Conservation (phyloP, 2,113 vertebrate genomes). For the Saguinus imperator region DNA sequence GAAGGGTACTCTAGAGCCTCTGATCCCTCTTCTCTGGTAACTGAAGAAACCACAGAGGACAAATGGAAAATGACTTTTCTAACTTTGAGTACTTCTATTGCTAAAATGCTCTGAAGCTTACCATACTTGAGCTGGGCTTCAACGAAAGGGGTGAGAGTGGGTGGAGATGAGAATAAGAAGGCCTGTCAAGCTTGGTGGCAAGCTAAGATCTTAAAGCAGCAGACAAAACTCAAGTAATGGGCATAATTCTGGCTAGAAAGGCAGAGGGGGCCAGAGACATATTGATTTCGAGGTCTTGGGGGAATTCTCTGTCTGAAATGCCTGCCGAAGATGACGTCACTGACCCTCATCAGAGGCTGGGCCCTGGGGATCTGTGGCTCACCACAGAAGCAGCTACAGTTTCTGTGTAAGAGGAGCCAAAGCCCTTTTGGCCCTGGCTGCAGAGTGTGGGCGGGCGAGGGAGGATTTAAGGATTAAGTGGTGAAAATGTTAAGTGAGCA, state of each 20-base stretch:
- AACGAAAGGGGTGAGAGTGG: background rate
- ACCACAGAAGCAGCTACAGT: slow-evolving; percentile 56
- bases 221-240: background rate
- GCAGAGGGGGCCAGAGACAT: background rate
- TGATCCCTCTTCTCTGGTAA: background rate
- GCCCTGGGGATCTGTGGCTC: slow-evolving; percentile 55
- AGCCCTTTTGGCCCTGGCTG: slow-evolving; percentile 41
- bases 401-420: slow-evolving; percentile 48
- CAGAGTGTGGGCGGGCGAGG: background rate
- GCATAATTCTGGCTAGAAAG: slow-evolving; percentile 20
- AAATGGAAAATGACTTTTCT: background rate
- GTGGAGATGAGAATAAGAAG: background rate
- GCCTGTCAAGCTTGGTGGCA: background rate
- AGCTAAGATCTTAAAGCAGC: slow-evolving; percentile 16
- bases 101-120: background rate
- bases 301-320: slow-evolving; percentile 3
- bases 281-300: slow-evolving; percentile 8
- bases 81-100: background rate
- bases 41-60: background rate
- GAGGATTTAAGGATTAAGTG: slow-evolving; percentile 64
- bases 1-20: background rate
- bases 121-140: background rate
- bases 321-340: slow-evolving; percentile 15
- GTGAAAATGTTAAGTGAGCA: slow-evolving; percentile 62
- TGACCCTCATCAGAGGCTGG: background rate